phyloP scores from a whole-genome alignment of 2,888 invertebrate genomes.

The Dione juno region DNA sequence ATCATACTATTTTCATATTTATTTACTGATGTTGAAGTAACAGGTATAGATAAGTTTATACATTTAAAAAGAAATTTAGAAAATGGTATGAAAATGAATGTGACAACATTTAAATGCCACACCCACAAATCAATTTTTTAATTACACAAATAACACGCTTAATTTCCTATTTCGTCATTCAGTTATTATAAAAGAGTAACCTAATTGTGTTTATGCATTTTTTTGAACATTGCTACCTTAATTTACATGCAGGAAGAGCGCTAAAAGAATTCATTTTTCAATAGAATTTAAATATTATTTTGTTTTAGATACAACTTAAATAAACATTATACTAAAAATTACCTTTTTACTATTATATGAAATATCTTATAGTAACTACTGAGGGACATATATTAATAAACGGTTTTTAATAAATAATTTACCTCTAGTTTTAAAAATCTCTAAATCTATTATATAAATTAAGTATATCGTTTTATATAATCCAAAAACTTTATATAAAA shows the following conservation, averaged over 20 bases:
- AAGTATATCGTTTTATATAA: no score
- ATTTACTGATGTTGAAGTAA: no score
- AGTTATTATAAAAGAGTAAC: constrained; percentile 60
- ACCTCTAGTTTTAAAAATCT: not conserved
- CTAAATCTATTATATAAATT: not conserved
- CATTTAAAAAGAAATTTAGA: no score
- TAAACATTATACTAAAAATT: no score
- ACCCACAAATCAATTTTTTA: constrained; percentile 56
- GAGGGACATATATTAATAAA: not conserved
- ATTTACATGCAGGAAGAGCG: not conserved
- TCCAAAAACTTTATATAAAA: no score
- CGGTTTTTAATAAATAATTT: not conserved
- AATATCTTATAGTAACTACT: no score
- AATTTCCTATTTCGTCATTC: constrained; percentile 73
- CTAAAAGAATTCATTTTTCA: not conserved
- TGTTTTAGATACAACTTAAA: no score
- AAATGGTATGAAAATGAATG: constrained; percentile 59
- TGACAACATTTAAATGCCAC: constrained; percentile 59
- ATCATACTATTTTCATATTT: no score
- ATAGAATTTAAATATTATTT: no score
- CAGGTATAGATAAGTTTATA: no score
- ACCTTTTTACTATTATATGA: no score
- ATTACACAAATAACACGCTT: constrained; percentile 59
- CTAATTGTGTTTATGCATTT: constrained; percentile 51
- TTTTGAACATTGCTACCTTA: constrained; percentile 6